phyloP scores from a whole-genome alignment of 1,140 invertebrate genomes.

The Zaprionus ghesquierei region DNA sequence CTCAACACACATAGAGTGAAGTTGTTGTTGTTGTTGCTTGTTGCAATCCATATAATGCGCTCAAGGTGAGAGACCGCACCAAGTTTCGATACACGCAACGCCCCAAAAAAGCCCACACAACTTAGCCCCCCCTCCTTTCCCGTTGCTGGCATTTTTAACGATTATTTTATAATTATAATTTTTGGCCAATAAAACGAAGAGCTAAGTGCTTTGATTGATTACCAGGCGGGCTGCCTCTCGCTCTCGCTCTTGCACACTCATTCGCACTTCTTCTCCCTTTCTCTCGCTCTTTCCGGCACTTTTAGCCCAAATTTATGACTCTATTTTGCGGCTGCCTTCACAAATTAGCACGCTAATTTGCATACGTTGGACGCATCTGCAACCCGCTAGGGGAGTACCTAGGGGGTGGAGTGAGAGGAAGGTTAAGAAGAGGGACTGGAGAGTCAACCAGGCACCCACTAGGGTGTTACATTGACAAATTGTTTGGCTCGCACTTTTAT shows the following conservation, averaged over 20 bases:
- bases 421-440: neutral
- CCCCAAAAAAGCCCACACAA: conserved; percentile 18
- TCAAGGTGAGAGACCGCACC: conserved; percentile 76
- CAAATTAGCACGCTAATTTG: conserved; percentile 71
- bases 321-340: conserved; percentile 58
- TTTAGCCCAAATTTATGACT: conserved; percentile 57
- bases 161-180: conserved; percentile 71
- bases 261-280: neutral
- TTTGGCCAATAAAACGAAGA: conserved; percentile 43
- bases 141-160: conserved; percentile 49
- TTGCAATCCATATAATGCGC: conserved; percentile 33
- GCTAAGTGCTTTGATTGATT: conserved; percentile 43
- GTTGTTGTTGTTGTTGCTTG: conserved; percentile 22
- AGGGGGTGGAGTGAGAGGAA: neutral
- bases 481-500: conserved; percentile 50
- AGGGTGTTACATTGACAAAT: conserved; percentile 74
- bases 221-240: too few species aligned
- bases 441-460: neutral
- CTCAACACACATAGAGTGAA: conserved; percentile 46
- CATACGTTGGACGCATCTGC: conserved; percentile 43
- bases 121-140: conserved; percentile 5
- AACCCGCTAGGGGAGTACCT: neutral
- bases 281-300: neutral
- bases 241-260: neutral
- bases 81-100: conserved; percentile 54